Evolutionary conservation across 30 jellyfish, hydroid and myxozoan species (phyloP).

Genomic region (Pelagia noctiluca): DNA sequence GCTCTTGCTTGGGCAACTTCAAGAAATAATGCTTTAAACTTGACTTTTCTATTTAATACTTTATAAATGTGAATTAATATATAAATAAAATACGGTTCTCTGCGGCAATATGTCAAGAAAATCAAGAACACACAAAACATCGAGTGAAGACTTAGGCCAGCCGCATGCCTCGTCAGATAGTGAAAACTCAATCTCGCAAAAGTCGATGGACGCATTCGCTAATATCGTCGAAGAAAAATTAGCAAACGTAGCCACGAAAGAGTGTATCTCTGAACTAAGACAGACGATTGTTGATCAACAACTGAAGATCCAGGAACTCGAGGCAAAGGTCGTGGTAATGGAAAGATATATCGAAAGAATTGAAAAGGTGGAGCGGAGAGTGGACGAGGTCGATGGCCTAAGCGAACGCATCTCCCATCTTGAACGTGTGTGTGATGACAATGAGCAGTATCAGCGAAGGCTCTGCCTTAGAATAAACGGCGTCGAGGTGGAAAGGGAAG

Average conservation of each 20-base stretch:
- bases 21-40: too few species aligned
- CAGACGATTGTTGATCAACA: constrained; percentile 23
- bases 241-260: constrained; percentile 7
- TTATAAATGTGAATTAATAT: constrained; percentile 9
- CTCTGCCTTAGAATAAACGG: too few species aligned
- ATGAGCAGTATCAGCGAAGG: too few species aligned
- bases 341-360: constrained; percentile 22
- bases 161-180: constrained; percentile 18
- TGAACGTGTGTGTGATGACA: too few species aligned
- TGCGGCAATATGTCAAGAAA: constrained; percentile 9
- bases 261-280: constrained; percentile 1
- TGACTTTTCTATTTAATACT: too few species aligned
- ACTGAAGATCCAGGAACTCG: constrained; percentile 26
- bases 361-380: constrained; percentile 33
- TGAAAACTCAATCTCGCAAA: constrained; percentile 3
- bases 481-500: too few species aligned
- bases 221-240: constrained; percentile 18
- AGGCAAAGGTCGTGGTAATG: constrained; percentile 25
- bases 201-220: constrained; percentile 28
- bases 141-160: constrained; percentile 31
- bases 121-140: constrained; percentile 22
- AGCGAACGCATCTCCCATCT: not conserved
- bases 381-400: constrained; percentile 5
- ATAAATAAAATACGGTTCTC: not conserved
- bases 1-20: too few species aligned